Percentiles rank a stretch among this genome's conserved stretches.
Evolutionary conservation across 2,888 invertebrate species (phyloP).

Genomic region (Timema cristinae): DNA sequence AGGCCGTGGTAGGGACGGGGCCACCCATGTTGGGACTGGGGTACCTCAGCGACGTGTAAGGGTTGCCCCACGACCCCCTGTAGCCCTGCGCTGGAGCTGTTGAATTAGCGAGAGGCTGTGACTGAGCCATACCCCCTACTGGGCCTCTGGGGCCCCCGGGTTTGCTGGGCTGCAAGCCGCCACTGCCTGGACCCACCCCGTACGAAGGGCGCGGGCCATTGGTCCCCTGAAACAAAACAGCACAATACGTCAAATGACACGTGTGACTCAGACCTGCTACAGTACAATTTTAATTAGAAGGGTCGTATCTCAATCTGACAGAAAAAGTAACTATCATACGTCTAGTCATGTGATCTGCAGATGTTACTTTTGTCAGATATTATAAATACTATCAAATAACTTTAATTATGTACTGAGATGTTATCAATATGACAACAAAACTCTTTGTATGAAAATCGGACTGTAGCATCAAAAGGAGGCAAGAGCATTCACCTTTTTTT

Average conservation of each 20-base stretch:
- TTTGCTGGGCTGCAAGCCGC: slow-evolving; percentile 34
- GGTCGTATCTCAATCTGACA: too few relatives aligned
- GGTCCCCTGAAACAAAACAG: slow-evolving; percentile 40
- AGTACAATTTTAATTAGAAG: too few relatives aligned
- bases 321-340: too few relatives aligned
- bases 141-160: slow-evolving; percentile 36
- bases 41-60: slow-evolving; percentile 44
- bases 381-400: too few relatives aligned
- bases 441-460: too few relatives aligned
- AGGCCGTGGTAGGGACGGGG: slow-evolving; percentile 49
- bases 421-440: too few relatives aligned
- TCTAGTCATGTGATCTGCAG: too few relatives aligned
- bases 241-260: background rate
- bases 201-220: slow-evolving; percentile 37
- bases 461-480: too few relatives aligned
- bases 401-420: too few relatives aligned
- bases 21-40: slow-evolving; percentile 41
- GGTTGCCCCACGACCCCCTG: slow-evolving; percentile 29
- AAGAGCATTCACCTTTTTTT: too few relatives aligned
- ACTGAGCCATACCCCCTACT: slow-evolving; percentile 32
- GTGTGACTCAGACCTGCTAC: background rate
- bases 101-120: slow-evolving; percentile 34
- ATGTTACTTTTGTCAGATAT: too few relatives aligned
- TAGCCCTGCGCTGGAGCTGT: slow-evolving; percentile 37
- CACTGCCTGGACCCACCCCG: slow-evolving; percentile 25